Percentiles rank a stretch among this genome's conserved stretches.
Conservation (phyloP, 2,797 vertebrate species). For the Enteromius thamalakanensis region DNA sequence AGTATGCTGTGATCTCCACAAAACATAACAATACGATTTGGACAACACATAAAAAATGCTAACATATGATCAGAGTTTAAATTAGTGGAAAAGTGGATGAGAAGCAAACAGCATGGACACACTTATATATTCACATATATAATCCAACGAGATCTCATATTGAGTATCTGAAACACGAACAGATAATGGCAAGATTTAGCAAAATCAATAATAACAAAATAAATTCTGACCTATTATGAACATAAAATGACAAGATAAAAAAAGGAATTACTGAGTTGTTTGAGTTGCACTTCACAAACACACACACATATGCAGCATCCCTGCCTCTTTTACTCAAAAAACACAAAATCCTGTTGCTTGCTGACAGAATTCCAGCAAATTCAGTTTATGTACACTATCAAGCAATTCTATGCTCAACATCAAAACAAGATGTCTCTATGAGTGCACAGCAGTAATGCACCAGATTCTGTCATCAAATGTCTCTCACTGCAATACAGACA, state of each 20-base stretch:
- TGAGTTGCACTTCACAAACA: conserved; percentile 35
- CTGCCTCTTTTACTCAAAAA: not conserved
- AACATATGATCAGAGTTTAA: conserved; percentile 14
- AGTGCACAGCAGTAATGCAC: not conserved
- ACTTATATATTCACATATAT: not conserved
- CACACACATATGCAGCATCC: conserved; percentile 21
- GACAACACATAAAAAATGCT: not conserved
- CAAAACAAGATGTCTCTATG: conserved; percentile 5
- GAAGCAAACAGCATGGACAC: conserved; percentile 58
- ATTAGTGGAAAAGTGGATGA: conserved; percentile 35
- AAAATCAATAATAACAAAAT: conserved; percentile 1
- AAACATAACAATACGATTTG: not conserved
- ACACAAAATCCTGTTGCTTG: conserved; percentile 32
- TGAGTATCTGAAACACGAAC: not conserved
- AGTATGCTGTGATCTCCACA: conserved; percentile 51
- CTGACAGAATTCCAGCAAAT: conserved; percentile 38
- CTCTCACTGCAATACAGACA: conserved; percentile 24
- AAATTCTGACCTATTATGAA: not conserved
- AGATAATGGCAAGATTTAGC: not conserved
- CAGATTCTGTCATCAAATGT: conserved; percentile 44
- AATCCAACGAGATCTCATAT: not conserved
- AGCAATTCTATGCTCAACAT: not conserved
- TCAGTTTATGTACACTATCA: not conserved
- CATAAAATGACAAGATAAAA: conserved; percentile 1
- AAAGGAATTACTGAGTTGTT: conserved; percentile 16